Base-by-base conservation (phyloP, 35 echinoderm and acorn worm genomes). In the Heliocidaris tuberculata region DNA sequence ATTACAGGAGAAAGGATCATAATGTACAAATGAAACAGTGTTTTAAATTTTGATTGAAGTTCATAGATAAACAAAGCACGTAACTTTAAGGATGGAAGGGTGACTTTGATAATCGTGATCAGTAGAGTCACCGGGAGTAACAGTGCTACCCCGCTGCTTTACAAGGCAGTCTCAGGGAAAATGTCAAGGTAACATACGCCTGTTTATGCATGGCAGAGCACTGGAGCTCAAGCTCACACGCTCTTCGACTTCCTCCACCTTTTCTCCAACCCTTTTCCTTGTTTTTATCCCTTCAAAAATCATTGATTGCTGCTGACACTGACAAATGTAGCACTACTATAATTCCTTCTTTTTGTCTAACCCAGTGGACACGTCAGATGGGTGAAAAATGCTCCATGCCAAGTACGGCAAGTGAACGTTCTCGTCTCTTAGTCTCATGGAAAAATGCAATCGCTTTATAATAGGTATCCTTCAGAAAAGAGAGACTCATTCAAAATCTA, bases 181-280 rank as follows among this genome's bases (percentile, higher is more conserved):
- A 93, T 93, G 91, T 93, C 91, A 93, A 93, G 91, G 91, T 59
- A 93, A 93, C 27, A 89, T 48, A 30, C 50, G 17, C 48, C 24
- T 93, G 48, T 93, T 93, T 93, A 93, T 93, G 91, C 91, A 93
- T 93, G 12, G 32, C 9, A 30, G 50, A 59, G 91, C 91, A 59
- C 56, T 93, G 4, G 27, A 89, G 87, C 87, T 89, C 31, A 32
- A 48, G 32, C 87, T 89, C 87, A 89, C 87, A 89, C 47, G 87
- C 87, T 89, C 87, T 89, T 11, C 13, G 31, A 32, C 87, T 89
- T 19, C 19, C 21, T 13, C 87, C 31, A 89, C 87, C 87, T 47
- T 17, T 7, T 89, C 47, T 24, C 47, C 87, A 16, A 31, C 47
- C 87, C 87, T 19, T 48, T 89, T 16, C 87, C 87, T 89, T 89